Evolutionary conservation across 1,140 invertebrate species (phyloP).

Genomic region (Bombus confusus): DNA sequence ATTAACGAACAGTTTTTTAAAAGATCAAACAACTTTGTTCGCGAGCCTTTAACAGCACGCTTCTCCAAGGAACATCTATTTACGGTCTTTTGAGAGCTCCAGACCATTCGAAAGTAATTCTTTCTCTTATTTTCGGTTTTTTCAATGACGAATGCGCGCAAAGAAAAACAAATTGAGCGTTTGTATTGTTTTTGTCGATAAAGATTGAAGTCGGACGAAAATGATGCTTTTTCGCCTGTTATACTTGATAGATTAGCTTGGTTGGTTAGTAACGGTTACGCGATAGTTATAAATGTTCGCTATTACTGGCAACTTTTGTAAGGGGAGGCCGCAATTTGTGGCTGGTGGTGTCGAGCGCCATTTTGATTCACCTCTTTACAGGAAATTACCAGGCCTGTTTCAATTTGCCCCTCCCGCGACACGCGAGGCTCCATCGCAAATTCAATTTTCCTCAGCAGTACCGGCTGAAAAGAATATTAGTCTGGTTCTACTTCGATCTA

Average conservation of each 20-base stretch:
- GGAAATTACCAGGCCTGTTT: slow-evolving; percentile 52
- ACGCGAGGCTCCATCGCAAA: slow-evolving; percentile 23
- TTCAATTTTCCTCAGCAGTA: slow-evolving; percentile 23
- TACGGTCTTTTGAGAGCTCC: background rate
- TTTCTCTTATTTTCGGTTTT: background rate
- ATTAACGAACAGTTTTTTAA: background rate
- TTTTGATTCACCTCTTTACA: slow-evolving; percentile 51
- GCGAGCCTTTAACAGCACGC: background rate
- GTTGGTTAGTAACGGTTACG: background rate
- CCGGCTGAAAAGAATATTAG: background rate
- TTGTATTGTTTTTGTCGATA: background rate
- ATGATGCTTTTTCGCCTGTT: background rate
- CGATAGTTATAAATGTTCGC: background rate
- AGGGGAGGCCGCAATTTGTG: slow-evolving; percentile 29
- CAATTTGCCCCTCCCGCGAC: slow-evolving; percentile 35
- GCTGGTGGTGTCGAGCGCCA: slow-evolving; percentile 18
- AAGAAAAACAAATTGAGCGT: too few relatives aligned
- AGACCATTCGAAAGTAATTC: background rate
- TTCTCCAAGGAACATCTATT: background rate
- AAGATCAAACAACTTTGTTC: background rate
- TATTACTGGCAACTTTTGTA: background rate
- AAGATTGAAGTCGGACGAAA: background rate
- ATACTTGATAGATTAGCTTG: background rate
- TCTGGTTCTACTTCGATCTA: background rate
- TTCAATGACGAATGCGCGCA: background rate